Percentiles rank a stretch among this genome's conserved stretches.
Conservation (phyloP, 1,140 invertebrate species). For the Drosophila malerkotliana region DNA sequence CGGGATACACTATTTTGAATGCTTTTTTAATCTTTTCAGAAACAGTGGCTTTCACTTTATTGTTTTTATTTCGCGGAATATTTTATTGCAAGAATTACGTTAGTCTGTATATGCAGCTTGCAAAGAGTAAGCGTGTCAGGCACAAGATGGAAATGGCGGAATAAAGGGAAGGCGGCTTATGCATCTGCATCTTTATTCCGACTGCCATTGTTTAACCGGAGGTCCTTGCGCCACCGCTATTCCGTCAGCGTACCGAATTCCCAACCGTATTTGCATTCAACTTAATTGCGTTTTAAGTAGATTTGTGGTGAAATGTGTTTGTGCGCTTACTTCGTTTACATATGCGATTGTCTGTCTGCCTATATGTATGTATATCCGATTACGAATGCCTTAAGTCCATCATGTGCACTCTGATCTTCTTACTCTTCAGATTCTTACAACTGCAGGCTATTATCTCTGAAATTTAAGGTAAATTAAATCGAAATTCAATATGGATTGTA, state of each 20-base stretch:
- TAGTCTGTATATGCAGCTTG: constrained; percentile 17
- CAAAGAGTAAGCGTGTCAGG: background rate
- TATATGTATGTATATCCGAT: background rate
- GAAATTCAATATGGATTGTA: constrained; percentile 6
- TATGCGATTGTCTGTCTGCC: constrained; percentile 20
- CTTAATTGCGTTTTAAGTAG: constrained; percentile 82
- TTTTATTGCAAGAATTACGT: constrained; percentile 55
- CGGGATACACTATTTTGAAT: constrained; percentile 19
- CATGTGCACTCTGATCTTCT: constrained; percentile 21
- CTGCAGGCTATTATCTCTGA: background rate
- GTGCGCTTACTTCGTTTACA: constrained; percentile 20
- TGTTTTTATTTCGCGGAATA: constrained; percentile 42
- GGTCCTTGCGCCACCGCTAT: constrained; percentile 13
- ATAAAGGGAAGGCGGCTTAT: constrained; percentile 4
- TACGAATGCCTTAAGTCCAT: background rate
- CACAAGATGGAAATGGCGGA: background rate
- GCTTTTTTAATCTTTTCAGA: constrained; percentile 9
- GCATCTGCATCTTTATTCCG: constrained; percentile 22
- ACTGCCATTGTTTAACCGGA: constrained; percentile 65
- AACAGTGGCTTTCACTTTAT: constrained; percentile 14
- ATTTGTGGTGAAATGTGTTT: constrained; percentile 70
- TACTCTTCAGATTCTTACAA: background rate
- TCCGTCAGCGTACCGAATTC: constrained; percentile 32
- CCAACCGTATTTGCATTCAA: constrained; percentile 74
- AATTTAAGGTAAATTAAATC: constrained; percentile 7